Evolutionary conservation across 2,113 vertebrate genomes (phyloP).

Genomic region (Phyllostomus discolor): DNA sequence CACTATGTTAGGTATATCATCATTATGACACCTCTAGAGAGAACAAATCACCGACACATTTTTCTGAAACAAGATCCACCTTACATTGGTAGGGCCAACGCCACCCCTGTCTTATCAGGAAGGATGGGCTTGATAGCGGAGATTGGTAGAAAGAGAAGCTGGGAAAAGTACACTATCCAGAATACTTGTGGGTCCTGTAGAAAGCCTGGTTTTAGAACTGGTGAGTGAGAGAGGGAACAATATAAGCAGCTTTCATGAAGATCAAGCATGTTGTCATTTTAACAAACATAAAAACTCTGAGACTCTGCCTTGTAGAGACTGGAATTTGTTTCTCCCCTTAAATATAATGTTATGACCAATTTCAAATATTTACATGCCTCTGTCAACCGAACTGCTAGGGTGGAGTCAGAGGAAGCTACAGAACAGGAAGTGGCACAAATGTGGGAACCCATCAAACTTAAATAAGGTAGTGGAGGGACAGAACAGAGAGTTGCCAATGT

Average conservation of each 20-base stretch:
- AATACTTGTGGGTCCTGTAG: background rate
- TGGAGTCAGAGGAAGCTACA: background rate
- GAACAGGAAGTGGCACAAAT: background rate
- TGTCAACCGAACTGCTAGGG: conserved; percentile 17
- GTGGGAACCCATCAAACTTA: background rate
- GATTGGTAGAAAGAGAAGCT: background rate
- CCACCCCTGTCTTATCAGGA: background rate
- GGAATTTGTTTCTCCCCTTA: background rate
- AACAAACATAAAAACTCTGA: background rate
- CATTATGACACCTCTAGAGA: background rate
- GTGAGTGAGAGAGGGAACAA: background rate
- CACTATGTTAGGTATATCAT: background rate
- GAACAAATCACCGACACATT: background rate
- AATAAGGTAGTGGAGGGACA: background rate
- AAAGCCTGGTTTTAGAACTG: background rate
- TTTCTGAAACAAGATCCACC: background rate
- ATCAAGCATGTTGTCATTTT: background rate
- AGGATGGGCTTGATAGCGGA: background rate
- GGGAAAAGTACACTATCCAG: background rate
- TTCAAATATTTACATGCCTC: conserved; percentile 40
- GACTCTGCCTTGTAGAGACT: background rate
- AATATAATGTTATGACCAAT: background rate
- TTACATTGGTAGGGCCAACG: background rate
- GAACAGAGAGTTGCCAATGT: background rate
- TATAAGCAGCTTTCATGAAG: no score